Base-by-base conservation (phyloP, 2,888 invertebrate species). In the Heliconius ismenius region DNA sequence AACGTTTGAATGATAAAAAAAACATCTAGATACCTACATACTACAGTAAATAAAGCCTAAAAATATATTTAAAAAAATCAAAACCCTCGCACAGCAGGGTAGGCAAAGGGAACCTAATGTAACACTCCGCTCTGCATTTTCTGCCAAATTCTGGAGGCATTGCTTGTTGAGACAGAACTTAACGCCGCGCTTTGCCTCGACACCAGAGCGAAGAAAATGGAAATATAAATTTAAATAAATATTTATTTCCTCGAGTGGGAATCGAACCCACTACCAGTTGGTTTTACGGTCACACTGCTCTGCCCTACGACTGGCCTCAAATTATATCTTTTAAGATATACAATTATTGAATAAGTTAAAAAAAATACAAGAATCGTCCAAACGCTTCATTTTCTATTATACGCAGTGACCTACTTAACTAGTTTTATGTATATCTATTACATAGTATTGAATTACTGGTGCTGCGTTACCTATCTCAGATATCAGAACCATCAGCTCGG, bases 401-500 rank as follows among this genome's bases (percentile, higher is more conserved):
- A 67, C 39, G 76, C 65, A 74, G 72, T 79, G 81, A 79, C 83
- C 83, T 75, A 81, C 76, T 81, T 82, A 80, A 77, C 78, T 79
- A 79, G 58, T 74, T 79, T 74, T 75, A 64, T 74, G 78, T 28
- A 83, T 86, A 85, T 87, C 80, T 82, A 80, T 83, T 82, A 84
- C 84, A 78, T 82, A 58, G 86, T 87, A 83, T 90, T 84, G 78
- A 80, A 84, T 88, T 87, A 78, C 87, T 78, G 83, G 85, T 86
- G 86, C 81, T 77, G 74, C 84, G 87, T 88, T 87, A 84, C 86
- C 83, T 82, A 82, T 85, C 87, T 91, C 91, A 84, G 82, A 82
- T 90, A 83, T 88, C 90, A 83, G 82, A 81, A 77, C 82, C 89
- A 85, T 79, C 84, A 85, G 84, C 81, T 83, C 82, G 90, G 88